Evolutionary conservation across 2,888 invertebrate genomes (phyloP), one percentile per base, ranked within the genome.

Genomic region (Agrotis segetum): DNA sequence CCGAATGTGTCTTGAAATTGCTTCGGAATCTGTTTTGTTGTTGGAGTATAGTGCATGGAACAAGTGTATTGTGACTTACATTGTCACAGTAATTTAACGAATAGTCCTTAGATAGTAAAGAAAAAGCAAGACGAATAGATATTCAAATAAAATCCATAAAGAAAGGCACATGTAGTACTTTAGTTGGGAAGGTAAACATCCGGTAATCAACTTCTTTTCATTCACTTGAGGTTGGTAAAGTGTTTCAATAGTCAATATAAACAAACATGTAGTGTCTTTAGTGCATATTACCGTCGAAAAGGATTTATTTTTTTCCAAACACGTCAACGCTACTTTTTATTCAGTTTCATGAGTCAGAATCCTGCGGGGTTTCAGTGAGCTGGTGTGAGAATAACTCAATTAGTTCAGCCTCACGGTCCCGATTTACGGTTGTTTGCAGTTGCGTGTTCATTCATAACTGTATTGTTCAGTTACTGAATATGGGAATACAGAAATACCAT

Each of bases 351-450:
- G 17, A 50, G 21, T 13, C 11, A 44, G 11, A n/a, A 16, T 46
- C 11, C n/a, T 17, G 9, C 21, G 46, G 34, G n/a, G 44, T 70
- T n/a, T 34, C 7, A n/a, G 19, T 44, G 50, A 61, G 14, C 19
- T 44, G n/a, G 19, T 34, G 21, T 46, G n/a, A 52, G 29, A n/a
- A 40, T 16, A 44, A 21, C 50, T 29, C 21, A 44, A 50, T 73
- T 73, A 50, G 44, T 70, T 50, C 49, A 73, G 29, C 9, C 13
- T 9, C 44, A 46, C 70, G 50, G n/a, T 52, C 29, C 14, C 44
- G 16, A 29, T 19, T 13, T 24, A 19, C 40, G 11, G 7, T 5
- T n/a, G 24, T 19, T 13, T 24, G 13, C n/a, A n/a, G 21, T 5
- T 47, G 68, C 9, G 21, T 40, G 21, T 46, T 46, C n/a, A 34